A percentile compares a stretch with the other conserved stretches of the same genome.
These are phyloP conservation scores for Macrophya alboannulata DNA, from an alignment of 2,888 invertebrate genomes.

Conservation along the genomic window DNA sequence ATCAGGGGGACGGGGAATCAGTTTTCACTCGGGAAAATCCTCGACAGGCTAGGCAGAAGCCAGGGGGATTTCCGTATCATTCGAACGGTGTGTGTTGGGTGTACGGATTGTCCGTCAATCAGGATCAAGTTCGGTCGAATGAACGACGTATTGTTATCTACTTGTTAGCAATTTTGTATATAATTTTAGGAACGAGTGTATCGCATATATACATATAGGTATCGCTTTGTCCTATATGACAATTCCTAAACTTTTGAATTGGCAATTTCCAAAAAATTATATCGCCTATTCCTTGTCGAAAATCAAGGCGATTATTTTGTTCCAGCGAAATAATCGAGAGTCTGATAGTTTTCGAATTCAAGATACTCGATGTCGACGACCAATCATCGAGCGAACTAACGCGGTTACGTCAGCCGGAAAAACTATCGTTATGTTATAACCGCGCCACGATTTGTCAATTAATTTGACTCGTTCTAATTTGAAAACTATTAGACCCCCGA, in stretches of 20 bases:
- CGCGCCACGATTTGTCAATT: neutral
- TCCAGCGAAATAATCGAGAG: neutral
- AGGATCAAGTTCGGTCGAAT: slow-evolving; percentile 5
- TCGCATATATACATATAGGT: neutral
- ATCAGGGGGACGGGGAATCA: slow-evolving; percentile 19
- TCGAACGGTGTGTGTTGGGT: neutral
- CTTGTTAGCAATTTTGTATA: slow-evolving; percentile 15
- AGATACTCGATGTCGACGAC: neutral
- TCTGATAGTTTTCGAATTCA: neutral
- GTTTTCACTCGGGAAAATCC: slow-evolving; percentile 28
- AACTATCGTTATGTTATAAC: neutral
- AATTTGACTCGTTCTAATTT: neutral
- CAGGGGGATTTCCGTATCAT: slow-evolving; percentile 22
- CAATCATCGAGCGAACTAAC: neutral
- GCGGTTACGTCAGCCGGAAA: neutral
- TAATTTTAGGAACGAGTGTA: neutral
- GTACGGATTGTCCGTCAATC: slow-evolving; percentile 39
- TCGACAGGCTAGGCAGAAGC: slow-evolving; percentile 11
- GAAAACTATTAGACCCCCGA: neutral
- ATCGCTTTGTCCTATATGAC: too few relatives aligned
- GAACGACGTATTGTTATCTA: slow-evolving; percentile 15
- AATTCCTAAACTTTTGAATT: too few relatives aligned
- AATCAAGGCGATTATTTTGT: neutral
- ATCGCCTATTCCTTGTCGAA: neutral
- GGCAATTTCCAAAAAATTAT: neutral